A percentile compares a stretch with the other conserved stretches of the same genome.
These are phyloP conservation scores for Anaspis maculata DNA, from an alignment of 2,888 invertebrate species.

Conservation along the genomic window DNA sequence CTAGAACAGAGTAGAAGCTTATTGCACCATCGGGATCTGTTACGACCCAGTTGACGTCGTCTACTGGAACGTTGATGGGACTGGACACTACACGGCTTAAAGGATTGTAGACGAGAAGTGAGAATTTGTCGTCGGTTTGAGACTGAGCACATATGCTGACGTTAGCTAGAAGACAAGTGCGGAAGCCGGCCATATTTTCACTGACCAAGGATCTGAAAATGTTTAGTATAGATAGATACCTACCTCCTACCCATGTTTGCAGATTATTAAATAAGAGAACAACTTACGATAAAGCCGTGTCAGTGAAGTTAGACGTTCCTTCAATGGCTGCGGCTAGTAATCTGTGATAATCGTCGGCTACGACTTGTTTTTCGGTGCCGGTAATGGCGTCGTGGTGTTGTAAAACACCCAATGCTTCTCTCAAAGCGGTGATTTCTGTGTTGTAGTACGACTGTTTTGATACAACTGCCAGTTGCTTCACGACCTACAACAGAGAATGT, in stretches of 20 bases:
- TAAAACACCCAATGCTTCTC: slow-evolving; percentile 72
- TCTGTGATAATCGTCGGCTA: slow-evolving; percentile 72
- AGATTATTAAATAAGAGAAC: too few relatives aligned
- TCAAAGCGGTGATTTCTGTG: slow-evolving; percentile 35
- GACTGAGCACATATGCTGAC: slow-evolving; percentile 57
- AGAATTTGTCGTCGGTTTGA: slow-evolving; percentile 46
- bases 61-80: slow-evolving; percentile 49
- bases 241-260: too few relatives aligned
- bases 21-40: slow-evolving; percentile 11
- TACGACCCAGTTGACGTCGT: slow-evolving; percentile 19
- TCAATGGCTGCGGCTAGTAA: slow-evolving; percentile 2
- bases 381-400: slow-evolving; percentile 92
- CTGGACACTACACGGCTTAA: slow-evolving; percentile 46
- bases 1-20: too few relatives aligned
- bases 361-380: slow-evolving; percentile 78
- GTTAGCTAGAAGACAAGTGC: slow-evolving; percentile 50
- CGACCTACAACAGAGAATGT: too few relatives aligned
- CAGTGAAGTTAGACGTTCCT: slow-evolving; percentile 1
- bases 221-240: too few relatives aligned
- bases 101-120: slow-evolving; percentile 57
- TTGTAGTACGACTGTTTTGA: slow-evolving; percentile 5
- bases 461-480: slow-evolving; percentile 8
- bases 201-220: too few relatives aligned
- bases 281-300: slow-evolving; percentile 7
- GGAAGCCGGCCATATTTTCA: too few relatives aligned